Conservation (phyloP, 2,113 vertebrate genomes). For the Leptodactylus fuscus region DNA sequence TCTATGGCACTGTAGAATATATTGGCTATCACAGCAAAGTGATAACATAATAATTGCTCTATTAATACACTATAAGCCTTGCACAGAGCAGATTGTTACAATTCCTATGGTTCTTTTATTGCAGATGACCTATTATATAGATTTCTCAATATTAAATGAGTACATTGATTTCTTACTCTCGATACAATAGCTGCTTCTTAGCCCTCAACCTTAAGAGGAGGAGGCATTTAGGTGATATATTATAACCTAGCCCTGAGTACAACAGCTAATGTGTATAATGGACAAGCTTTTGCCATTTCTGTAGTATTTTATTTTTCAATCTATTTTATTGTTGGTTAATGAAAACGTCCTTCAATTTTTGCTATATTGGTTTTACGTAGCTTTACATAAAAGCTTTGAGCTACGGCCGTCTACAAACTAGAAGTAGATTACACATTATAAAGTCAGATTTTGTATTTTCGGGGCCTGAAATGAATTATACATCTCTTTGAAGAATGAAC, state of each 20-base stretch:
- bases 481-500: slow-evolving; percentile 79
- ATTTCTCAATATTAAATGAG: neutral
- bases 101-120: neutral
- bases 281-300: neutral
- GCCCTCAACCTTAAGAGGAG: neutral
- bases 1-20: neutral
- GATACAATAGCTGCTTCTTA: neutral
- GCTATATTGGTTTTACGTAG: neutral
- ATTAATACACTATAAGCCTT: neutral
- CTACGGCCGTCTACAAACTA: neutral
- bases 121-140: neutral
- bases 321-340: slow-evolving; percentile 15
- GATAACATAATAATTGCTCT: neutral
- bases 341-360: neutral
- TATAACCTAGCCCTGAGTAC: neutral
- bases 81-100: neutral
- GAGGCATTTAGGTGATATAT: neutral
- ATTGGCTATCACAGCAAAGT: neutral
- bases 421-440: neutral
- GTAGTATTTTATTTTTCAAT: neutral
- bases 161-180: neutral
- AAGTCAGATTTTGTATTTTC: slow-evolving; percentile 59
- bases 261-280: neutral
- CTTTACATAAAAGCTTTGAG: neutral
- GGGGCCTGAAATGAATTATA: slow-evolving; percentile 75